These are phyloP conservation scores for Heliconius hermathena DNA, from an alignment of 1,140 invertebrate genomes.

Conservation along the genomic window DNA sequence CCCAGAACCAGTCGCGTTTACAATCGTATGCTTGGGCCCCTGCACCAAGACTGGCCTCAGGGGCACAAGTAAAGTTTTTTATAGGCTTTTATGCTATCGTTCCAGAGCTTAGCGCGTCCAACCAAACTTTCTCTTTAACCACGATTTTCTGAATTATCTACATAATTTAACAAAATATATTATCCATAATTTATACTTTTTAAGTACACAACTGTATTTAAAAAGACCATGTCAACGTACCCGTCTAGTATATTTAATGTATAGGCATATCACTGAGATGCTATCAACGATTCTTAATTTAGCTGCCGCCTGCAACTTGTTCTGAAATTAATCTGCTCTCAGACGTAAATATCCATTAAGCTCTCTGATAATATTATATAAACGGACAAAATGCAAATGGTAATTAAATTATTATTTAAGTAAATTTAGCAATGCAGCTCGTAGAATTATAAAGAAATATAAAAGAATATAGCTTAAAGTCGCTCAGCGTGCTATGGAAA, in stretches of 20 bases:
- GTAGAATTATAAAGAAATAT: not conserved
- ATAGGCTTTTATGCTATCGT: too few relatives aligned
- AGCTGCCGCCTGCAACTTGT: slow-evolving; percentile 11
- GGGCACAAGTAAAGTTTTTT: too few relatives aligned
- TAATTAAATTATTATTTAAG: not conserved
- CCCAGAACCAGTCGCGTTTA: not conserved
- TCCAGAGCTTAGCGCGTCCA: too few relatives aligned
- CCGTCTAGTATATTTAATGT: not conserved
- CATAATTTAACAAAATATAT: not conserved
- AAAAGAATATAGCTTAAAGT: too few relatives aligned
- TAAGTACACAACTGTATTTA: not conserved
- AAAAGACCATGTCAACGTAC: not conserved
- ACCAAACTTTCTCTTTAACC: too few relatives aligned
- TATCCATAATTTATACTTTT: not conserved
- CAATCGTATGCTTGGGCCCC: not conserved
- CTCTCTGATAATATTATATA: not conserved
- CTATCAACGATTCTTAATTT: slow-evolving; percentile 9
- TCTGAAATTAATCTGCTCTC: slow-evolving; percentile 11
- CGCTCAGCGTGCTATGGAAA: too few relatives aligned
- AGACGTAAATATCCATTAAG: slow-evolving; percentile 2
- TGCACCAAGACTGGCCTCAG: too few relatives aligned
- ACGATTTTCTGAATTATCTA: too few relatives aligned
- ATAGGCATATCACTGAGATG: not conserved
- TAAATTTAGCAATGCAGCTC: not conserved
- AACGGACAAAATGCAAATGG: not conserved